Base-by-base conservation (phyloP, 2,888 invertebrate genomes). In the Brachyptera risi region DNA sequence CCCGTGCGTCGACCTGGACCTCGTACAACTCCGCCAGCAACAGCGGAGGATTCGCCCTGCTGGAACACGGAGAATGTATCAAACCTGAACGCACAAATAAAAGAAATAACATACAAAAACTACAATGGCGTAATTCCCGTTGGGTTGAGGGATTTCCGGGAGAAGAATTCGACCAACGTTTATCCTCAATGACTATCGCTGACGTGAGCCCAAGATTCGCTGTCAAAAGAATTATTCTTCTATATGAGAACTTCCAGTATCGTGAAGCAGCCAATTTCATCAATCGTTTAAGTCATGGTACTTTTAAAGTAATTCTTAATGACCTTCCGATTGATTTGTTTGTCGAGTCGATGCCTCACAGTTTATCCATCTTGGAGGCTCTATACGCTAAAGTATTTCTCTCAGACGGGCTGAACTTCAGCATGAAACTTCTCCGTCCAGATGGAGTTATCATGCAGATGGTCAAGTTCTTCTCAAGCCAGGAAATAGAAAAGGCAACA, bases 191-290 rank as follows among this genome's bases (percentile, higher is more conserved):
- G 73, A 73, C 73, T 44, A 73, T 73, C 26, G 71, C 72, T 40
- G 73, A 73, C 61, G 73, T 79, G 31, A 76, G 76, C 57, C 79
- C 80, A 1, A 70, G 78, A 23, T 75, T 79, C 63, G 80, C 80
- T 27, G 74, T 80, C 31, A 76, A 79, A 62, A 66, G 78, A 66
- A 77, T 95, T 67, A 80, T 94, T 71, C 80, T 92, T 58, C 77
- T 95, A 68, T 88, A 92, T 68, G 95, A 95, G 73, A 92, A 92
- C 7, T 79, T 89, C 26, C 93, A 93, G 76, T 94, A 90, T 73
- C 79, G 91, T n/a, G 95, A 95, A 72, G 94, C 94, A 4, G 92
- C 94, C 0, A 86, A 87, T 44, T 88, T 94, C 61, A 81, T 96
- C 65, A 83, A 88, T 47, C 81, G 91, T 44, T 78, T 95, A 17